Evolutionary conservation across 1,140 invertebrate species (phyloP).

Genomic region (Mesaphorura yosii): DNA sequence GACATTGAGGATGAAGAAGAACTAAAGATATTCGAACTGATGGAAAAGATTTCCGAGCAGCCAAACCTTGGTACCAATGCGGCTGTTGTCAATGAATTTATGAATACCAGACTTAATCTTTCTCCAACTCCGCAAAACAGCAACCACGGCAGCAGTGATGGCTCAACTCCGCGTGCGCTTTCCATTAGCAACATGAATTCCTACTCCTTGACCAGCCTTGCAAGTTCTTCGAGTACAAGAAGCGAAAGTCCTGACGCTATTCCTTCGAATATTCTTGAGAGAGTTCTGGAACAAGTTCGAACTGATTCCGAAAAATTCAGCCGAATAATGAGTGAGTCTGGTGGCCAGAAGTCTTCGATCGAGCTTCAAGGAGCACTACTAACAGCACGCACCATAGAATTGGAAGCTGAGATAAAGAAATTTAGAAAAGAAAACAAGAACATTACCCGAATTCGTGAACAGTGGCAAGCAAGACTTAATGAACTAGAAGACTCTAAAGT

Average conservation of each 20-base stretch:
- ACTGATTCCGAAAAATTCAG: too few relatives aligned
- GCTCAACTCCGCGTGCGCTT: too few relatives aligned
- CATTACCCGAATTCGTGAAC: not conserved
- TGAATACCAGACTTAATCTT: not conserved
- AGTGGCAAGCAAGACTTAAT: not conserved
- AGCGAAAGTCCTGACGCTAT: too few relatives aligned
- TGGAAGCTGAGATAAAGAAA: not conserved
- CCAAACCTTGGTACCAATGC: too few relatives aligned
- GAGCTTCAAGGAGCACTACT: not conserved
- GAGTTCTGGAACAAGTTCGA: too few relatives aligned
- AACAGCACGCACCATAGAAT: not conserved
- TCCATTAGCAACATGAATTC: too few relatives aligned
- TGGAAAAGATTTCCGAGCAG: slow-evolving; percentile 10
- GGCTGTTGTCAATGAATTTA: not conserved
- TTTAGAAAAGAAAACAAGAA: not conserved
- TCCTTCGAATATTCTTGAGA: too few relatives aligned
- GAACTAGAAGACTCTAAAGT: not conserved
- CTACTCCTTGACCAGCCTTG: too few relatives aligned
- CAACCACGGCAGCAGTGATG: too few relatives aligned
- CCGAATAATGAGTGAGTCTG: too few relatives aligned
- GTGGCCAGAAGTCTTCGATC: too few relatives aligned
- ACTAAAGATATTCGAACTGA: slow-evolving; percentile 4
- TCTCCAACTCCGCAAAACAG: not conserved
- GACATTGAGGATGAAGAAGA: slow-evolving; percentile 7
- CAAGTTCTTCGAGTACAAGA: too few relatives aligned